Evolutionary conservation across 2,888 invertebrate species (phyloP), one percentile per base, ranked within the genome.

Genomic region (Aleiodes leptofemur): DNA sequence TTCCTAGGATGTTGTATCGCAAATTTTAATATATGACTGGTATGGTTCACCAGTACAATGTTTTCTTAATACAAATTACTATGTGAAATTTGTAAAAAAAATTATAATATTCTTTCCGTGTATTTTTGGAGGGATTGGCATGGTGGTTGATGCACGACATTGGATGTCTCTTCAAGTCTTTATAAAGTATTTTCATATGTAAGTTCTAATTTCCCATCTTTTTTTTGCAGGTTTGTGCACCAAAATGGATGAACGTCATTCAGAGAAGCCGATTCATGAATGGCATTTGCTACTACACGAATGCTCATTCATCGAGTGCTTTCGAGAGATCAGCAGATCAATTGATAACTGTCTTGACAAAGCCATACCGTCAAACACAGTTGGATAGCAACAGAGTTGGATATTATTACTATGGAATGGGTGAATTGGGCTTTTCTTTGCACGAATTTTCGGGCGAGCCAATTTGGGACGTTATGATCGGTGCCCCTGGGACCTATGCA

Each of bases 151-250:
- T n/a, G n/a, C n/a, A n/a, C n/a, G n/a, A n/a, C n/a, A n/a, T n/a
- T n/a, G n/a, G n/a, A n/a, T n/a, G n/a, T n/a, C n/a, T n/a, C n/a
- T n/a, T n/a, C n/a, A n/a, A n/a, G n/a, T n/a, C n/a, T n/a, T n/a
- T n/a, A n/a, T n/a, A n/a, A 23, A 23, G 23, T 23, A 23, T 23
- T 23, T 23, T 23, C 23, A 23, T 23, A 23, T 23, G 23, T 23
- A 2, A 23, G 23, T 23, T 2, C 23, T 23, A 23, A 23, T 23
- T 23, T 23, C 23, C 23, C 23, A 23, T 23, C 23, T 23, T 23
- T 23, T 66, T 70, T 70, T 69, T 74, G n/a, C 76, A 90, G 90
- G 86, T 90, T 23, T 90, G 90, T 75, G 90, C 86, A 2, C 90
- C 90, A 55, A 85, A 89, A 43, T 90, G 90, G 90, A 85, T 82